These are phyloP conservation scores for Gasterosteus nipponicus DNA, from an alignment of 2,113 vertebrate species.

Conservation along the genomic window DNA sequence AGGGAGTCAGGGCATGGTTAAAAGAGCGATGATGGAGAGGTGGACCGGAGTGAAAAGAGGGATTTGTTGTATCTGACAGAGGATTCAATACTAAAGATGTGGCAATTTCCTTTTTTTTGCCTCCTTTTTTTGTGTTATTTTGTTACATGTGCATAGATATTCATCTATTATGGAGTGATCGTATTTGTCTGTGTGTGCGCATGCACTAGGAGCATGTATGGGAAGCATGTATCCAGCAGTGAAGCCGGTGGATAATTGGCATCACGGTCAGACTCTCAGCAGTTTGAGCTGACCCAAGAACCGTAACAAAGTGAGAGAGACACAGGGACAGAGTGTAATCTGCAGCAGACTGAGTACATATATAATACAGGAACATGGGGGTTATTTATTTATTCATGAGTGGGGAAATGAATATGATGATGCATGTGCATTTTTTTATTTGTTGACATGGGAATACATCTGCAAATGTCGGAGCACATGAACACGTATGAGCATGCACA, in stretches of 20 bases:
- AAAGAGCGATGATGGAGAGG: constrained; percentile 69
- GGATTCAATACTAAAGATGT: constrained; percentile 50
- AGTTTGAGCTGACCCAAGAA: constrained; percentile 66
- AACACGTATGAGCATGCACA: neutral
- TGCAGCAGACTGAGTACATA: constrained; percentile 60
- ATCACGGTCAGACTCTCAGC: constrained; percentile 68
- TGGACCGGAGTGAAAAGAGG: constrained; percentile 51
- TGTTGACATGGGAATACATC: constrained; percentile 25
- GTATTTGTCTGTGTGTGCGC: constrained; percentile 20
- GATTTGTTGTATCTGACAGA: constrained; percentile 48
- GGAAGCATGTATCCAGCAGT: constrained; percentile 65
- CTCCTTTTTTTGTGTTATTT: constrained; percentile 11
- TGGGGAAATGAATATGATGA: constrained; percentile 65
- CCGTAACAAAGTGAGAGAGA: constrained; percentile 56
- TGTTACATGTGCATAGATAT: constrained; percentile 33
- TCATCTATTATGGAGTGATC: constrained; percentile 23
- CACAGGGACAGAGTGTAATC: constrained; percentile 37
- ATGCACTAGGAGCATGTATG: constrained; percentile 20
- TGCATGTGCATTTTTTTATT: constrained; percentile 15
- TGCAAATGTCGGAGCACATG: constrained; percentile 9
- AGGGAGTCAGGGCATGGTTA: constrained; percentile 64
- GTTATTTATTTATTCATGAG: constrained; percentile 61
- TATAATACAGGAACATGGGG: constrained; percentile 58
- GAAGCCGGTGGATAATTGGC: constrained; percentile 73
- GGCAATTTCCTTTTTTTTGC: neutral